Evolutionary conservation across 1,140 invertebrate genomes (phyloP).

Genomic region (Bemisia tabaci): DNA sequence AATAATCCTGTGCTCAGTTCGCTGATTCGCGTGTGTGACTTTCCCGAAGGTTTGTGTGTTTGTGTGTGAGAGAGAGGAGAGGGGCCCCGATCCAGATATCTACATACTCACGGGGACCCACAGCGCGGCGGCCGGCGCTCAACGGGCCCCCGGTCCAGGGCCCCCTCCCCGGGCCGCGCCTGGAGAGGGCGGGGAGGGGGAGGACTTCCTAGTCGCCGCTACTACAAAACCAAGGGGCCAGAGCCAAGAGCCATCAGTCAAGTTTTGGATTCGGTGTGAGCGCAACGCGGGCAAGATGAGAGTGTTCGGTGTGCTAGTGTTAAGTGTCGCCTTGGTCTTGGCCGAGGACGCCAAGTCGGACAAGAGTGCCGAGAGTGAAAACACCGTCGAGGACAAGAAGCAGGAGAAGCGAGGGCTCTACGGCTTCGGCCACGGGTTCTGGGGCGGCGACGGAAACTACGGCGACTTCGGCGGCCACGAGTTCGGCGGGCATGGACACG

Average conservation of each 20-base stretch:
- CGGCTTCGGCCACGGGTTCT: conserved; percentile 13
- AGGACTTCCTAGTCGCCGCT: background rate
- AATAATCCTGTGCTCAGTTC: background rate
- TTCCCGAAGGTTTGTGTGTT: background rate
- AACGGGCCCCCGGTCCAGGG: background rate
- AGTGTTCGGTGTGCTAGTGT: background rate
- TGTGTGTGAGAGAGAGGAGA: background rate
- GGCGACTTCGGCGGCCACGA: conserved; percentile 3
- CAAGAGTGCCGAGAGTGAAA: conserved; percentile 1
- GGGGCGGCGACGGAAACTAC: conserved; percentile 3
- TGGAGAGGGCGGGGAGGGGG: background rate
- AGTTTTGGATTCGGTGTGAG: background rate
- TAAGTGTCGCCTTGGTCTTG: background rate
- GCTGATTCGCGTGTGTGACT: background rate
- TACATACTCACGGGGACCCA: background rate
- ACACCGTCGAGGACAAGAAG: background rate
- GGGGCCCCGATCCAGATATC: background rate
- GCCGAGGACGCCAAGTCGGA: background rate
- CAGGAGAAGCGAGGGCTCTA: conserved; percentile 14
- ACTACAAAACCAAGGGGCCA: background rate
- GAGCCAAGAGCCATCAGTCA: background rate
- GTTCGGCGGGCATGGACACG: conserved; percentile 11
- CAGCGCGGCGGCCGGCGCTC: no score
- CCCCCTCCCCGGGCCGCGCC: no score
- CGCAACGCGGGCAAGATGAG: background rate